Evolutionary conservation across 2,113 vertebrate species (phyloP), one percentile per base, ranked within the genome.

Genomic region (Odontesthes bonariensis): DNA sequence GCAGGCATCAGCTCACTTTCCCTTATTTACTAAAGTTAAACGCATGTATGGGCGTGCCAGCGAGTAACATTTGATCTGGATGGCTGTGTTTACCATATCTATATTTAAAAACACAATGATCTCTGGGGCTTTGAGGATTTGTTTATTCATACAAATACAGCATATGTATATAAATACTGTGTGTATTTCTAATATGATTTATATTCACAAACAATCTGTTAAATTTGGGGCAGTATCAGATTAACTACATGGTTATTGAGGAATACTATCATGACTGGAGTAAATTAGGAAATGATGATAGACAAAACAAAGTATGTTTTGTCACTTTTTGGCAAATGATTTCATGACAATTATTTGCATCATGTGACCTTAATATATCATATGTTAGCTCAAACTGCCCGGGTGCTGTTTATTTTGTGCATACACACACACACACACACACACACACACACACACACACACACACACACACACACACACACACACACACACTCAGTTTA

Each of bases 11-110:
- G 47, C 53, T 38, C 81, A 6, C 76, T 81, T 87, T 85, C 57
- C 74, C 63, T 73, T 83, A 63, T 91, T 91, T 89, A 89, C 70
- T 47, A 71, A 88, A 81, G 73, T 81, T 86, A 87, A 92, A 79
- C 71, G 68, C 49, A 8, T 31, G 44, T 40, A 73, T 78, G 77
- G 74, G 64, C 61, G 73, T 59, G n/a, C 68, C 69, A 74, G 23
- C 23, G 13, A 86, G 53, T 47, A 51, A 32, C 54, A 69, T 56
- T 57, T 71, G 35, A 79, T 61, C 70, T 55, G 32, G 14, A 74
- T 70, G 61, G 59, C 73, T 70, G 33, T 72, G 32, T 81, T 84
- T 78, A 70, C 32, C 51, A 3, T 68, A 38, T 89, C 58, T 84
- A 75, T 85, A 69, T 87, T 85, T 79, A 62, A 53, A 62, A 85